These are phyloP conservation scores for Dromococcyx pavoninus DNA, from an alignment of 2,797 vertebrate species.

Conservation along the genomic window DNA sequence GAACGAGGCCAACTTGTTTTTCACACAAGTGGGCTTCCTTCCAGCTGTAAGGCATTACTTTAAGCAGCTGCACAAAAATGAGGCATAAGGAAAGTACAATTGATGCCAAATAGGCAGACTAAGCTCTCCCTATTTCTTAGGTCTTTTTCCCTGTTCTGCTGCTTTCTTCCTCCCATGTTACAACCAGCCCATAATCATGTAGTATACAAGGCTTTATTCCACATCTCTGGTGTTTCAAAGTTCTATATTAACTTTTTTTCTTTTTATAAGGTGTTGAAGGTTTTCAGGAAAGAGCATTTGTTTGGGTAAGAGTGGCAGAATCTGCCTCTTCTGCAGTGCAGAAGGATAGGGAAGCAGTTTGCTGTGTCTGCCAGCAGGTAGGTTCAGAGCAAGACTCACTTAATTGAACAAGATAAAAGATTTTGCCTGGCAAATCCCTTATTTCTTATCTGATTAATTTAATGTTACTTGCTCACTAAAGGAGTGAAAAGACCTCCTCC, in stretches of 20 bases:
- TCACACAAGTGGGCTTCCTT: not conserved
- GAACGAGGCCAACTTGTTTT: not conserved
- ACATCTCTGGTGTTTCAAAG: not conserved
- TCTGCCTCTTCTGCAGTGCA: not conserved
- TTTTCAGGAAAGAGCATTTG: not conserved
- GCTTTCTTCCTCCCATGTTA: not conserved
- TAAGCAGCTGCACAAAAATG: not conserved
- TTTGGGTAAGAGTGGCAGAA: not conserved
- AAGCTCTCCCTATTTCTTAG: not conserved
- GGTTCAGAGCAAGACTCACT: not conserved
- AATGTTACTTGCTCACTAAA: not conserved
- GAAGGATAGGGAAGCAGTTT: not conserved
- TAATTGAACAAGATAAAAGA: not conserved
- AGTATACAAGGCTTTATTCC: not conserved
- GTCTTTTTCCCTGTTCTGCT: not conserved
- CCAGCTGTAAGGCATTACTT: not conserved
- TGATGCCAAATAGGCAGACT: accelerated
- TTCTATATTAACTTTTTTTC: not conserved
- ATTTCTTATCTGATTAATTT: not conserved
- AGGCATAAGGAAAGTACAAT: not conserved
- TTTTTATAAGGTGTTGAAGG: not conserved
- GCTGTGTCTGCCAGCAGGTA: not conserved
- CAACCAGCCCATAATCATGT: not conserved
- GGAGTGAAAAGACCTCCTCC: not conserved
- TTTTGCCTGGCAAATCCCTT: not conserved